Evolutionary conservation across 2,888 invertebrate species (phyloP).

Genomic region (Cephus pulcher): DNA sequence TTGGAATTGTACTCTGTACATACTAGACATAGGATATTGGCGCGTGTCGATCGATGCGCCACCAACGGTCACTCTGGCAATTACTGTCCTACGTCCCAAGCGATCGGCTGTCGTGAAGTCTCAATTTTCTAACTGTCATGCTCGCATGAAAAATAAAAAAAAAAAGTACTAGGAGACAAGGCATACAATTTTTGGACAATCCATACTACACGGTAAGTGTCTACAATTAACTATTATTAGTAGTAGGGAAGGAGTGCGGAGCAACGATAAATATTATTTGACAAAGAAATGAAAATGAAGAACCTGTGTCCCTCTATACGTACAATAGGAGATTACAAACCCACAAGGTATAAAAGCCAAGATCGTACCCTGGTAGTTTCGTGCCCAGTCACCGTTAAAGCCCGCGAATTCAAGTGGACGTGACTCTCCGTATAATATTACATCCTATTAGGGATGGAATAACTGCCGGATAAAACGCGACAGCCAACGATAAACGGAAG

Average conservation of each 20-base stretch:
- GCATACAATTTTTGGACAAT: background rate
- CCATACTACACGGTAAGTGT: background rate
- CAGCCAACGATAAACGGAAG: slow-evolving; percentile 50
- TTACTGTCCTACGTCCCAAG: background rate
- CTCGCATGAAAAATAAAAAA: background rate
- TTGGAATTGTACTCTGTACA: slow-evolving; percentile 28
- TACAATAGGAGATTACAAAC: background rate
- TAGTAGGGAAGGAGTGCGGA: background rate
- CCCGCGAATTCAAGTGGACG: slow-evolving; percentile 62
- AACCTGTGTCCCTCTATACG: background rate
- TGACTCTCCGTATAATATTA: slow-evolving; percentile 62
- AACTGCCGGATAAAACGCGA: slow-evolving; percentile 63
- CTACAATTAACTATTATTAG: background rate
- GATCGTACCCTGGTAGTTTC: slow-evolving; percentile 40
- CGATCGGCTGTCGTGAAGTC: background rate
- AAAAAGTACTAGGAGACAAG: background rate
- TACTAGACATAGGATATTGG: background rate
- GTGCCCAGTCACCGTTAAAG: slow-evolving; percentile 61
- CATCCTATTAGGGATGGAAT: slow-evolving; percentile 62
- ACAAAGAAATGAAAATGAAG: background rate
- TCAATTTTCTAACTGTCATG: background rate
- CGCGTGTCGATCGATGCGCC: slow-evolving; percentile 31
- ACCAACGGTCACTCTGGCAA: slow-evolving; percentile 7
- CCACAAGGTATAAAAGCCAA: background rate
- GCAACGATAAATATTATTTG: background rate